Evolutionary conservation across 2,888 invertebrate species (phyloP).

Genomic region (Archaeoteleia sp.): DNA sequence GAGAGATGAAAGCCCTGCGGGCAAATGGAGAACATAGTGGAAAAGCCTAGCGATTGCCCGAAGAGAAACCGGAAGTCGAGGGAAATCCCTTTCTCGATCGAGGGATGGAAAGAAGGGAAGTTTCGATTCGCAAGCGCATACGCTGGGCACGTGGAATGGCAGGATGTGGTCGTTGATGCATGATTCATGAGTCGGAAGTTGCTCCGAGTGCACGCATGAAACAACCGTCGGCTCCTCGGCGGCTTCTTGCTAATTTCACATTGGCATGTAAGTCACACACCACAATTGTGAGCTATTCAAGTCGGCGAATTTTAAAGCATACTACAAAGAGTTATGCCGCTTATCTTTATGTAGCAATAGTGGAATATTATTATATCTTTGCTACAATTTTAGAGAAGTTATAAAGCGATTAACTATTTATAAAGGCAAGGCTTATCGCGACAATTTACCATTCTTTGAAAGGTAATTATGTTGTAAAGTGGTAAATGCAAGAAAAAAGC

Average conservation of each 20-base stretch:
- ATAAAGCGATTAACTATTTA: too few species aligned
- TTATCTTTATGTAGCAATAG: too few species aligned
- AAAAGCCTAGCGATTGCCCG: background rate
- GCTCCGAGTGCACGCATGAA: slow-evolving; percentile 52
- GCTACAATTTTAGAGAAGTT: too few species aligned
- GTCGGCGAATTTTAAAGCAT: slow-evolving; percentile 11
- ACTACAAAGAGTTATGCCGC: slow-evolving; percentile 30
- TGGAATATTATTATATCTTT: too few species aligned
- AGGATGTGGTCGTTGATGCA: slow-evolving; percentile 61
- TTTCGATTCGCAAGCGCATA: slow-evolving; percentile 1
- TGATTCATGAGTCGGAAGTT: slow-evolving; percentile 65
- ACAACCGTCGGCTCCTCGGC: slow-evolving; percentile 41
- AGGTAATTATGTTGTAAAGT: too few species aligned
- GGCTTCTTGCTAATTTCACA: slow-evolving; percentile 49
- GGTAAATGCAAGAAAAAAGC: too few species aligned
- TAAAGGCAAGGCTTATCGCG: too few species aligned
- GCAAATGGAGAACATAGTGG: slow-evolving; percentile 1
- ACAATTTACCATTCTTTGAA: too few species aligned
- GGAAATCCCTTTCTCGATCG: slow-evolving; percentile 32
- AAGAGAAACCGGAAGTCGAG: slow-evolving; percentile 48
- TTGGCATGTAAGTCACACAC: slow-evolving; percentile 37
- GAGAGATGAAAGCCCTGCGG: slow-evolving; percentile 1
- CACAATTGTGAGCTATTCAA: slow-evolving; percentile 20
- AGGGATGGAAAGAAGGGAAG: slow-evolving; percentile 12
- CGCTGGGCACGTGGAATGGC: slow-evolving; percentile 45